phyloP scores from a whole-genome alignment of 2,888 invertebrate species.

The Macaria liturata region DNA sequence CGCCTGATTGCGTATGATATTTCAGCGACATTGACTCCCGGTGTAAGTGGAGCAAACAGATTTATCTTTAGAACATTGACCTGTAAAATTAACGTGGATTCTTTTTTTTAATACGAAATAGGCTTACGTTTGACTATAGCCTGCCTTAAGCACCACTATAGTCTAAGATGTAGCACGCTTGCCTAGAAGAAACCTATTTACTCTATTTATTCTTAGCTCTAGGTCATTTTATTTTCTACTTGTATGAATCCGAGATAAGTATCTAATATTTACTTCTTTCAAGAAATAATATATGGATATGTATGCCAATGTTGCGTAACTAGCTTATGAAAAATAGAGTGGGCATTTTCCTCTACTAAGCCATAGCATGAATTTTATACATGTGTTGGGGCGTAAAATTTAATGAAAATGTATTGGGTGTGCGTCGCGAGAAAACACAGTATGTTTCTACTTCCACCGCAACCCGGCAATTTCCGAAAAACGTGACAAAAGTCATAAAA shows the following conservation, averaged over 20 bases:
- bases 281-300: too few species aligned
- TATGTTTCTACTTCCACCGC: slow-evolving; percentile 46
- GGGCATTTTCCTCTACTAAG: background rate
- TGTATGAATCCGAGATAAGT: too few species aligned
- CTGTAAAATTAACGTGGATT: too few species aligned
- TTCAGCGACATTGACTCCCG: slow-evolving; percentile 42
- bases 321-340: background rate
- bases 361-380: slow-evolving; percentile 17
- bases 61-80: slow-evolving; percentile 8
- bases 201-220: too few species aligned
- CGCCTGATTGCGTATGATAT: slow-evolving; percentile 70
- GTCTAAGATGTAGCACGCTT: too few species aligned
- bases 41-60: slow-evolving; percentile 3
- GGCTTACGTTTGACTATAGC: too few species aligned
- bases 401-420: slow-evolving; percentile 32
- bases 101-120: too few species aligned
- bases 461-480: slow-evolving; percentile 58
- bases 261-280: too few species aligned
- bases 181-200: too few species aligned
- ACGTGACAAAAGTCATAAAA: slow-evolving; percentile 66
- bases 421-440: slow-evolving; percentile 18
- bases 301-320: too few species aligned
- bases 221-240: too few species aligned
- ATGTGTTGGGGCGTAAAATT: slow-evolving; percentile 17
- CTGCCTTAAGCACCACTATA: too few species aligned